These are phyloP conservation scores for pig (Sus scrofa) DNA, from an alignment of 2,113 vertebrate genomes.

Conservation along the genomic window T2T-Sscrofa CM000813.6:46772001-46772500, in stretches of 20 bases:
- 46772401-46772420: conserved; percentile 88
- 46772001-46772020: background rate
- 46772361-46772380: conserved; percentile 79
- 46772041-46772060: background rate
- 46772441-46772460: conserved; percentile 90
- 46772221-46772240: background rate
- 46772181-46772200: background rate
- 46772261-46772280: background rate
- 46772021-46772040: background rate
- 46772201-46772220: background rate
- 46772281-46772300: background rate
- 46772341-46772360: conserved; percentile 79
- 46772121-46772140: background rate
- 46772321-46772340: conserved; percentile 61
- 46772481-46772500: conserved; percentile 89
- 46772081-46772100: background rate
- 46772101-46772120: background rate
- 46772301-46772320: background rate
- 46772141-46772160: background rate
- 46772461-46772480: conserved; percentile 87
- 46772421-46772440: conserved; percentile 89
- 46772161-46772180: background rate
- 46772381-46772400: conserved; percentile 85
- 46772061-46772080: background rate
- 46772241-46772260: background rate